Conservation (phyloP, 2,888 invertebrate genomes). For the Nemoura dubitans region DNA sequence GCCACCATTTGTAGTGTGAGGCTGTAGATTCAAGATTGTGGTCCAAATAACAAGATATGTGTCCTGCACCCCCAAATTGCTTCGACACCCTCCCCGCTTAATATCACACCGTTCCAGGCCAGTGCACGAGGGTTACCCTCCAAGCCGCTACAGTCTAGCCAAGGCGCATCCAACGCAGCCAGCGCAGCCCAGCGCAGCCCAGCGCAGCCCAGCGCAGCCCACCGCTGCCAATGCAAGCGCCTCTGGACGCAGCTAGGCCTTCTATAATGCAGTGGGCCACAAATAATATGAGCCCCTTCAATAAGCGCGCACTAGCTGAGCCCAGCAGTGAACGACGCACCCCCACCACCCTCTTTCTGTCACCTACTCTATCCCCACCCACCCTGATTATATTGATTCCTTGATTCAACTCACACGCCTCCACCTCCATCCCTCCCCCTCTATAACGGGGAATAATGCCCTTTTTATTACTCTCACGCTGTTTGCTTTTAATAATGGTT, state of each 20-base stretch:
- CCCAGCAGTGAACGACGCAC: not conserved
- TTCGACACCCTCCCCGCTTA: not conserved
- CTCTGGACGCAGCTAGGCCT: not conserved
- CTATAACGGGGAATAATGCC: not conserved
- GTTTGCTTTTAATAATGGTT: conserved; percentile 12
- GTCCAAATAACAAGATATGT: conserved; percentile 12
- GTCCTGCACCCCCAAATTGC: not conserved
- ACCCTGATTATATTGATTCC: conserved; percentile 7
- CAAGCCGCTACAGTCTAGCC: not conserved
- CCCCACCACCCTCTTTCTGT: not conserved
- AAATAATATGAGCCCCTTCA: not conserved
- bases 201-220: not conserved
- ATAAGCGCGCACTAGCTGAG: not conserved
- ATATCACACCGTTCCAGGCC: not conserved
- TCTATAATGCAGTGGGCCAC: not conserved
- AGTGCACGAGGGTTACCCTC: not conserved
- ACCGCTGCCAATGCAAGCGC: not conserved
- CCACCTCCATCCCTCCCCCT: not conserved
- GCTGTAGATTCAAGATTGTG: not conserved
- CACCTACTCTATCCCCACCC: conserved; percentile 7
- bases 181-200: not conserved
- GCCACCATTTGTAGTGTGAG: not conserved
- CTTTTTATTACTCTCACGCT: not conserved
- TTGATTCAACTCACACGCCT: not conserved
- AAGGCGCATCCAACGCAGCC: not conserved